phyloP scores from a whole-genome alignment of 1,140 invertebrate species.

The Hycleus cichorii region DNA sequence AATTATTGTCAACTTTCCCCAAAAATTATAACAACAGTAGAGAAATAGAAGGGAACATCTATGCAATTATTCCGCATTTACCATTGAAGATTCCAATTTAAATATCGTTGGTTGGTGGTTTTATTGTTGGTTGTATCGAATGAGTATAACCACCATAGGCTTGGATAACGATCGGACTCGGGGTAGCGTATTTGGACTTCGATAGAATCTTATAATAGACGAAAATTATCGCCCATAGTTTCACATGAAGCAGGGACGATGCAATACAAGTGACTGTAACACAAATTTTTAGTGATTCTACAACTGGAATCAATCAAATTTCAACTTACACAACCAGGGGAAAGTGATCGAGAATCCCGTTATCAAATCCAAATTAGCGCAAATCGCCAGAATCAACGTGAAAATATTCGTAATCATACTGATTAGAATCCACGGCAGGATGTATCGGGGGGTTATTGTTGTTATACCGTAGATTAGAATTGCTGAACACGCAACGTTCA shows the following conservation, averaged over 20 bases:
- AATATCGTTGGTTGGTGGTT: slow-evolving; percentile 9
- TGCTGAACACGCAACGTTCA: slow-evolving; percentile 4
- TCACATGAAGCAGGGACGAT: slow-evolving; percentile 7
- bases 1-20: not conserved
- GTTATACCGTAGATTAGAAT: slow-evolving; percentile 14
- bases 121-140: slow-evolving; percentile 6
- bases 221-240: slow-evolving; percentile 14
- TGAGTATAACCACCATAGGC: slow-evolving; percentile 19
- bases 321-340: slow-evolving; percentile 2
- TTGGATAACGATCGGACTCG: slow-evolving; percentile 10
- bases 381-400: slow-evolving; percentile 2
- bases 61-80: too few relatives aligned
- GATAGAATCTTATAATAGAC: slow-evolving; percentile 10
- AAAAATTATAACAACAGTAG: not conserved
- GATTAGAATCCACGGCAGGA: slow-evolving; percentile 16
- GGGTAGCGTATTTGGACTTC: not conserved
- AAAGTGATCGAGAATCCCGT: slow-evolving; percentile 10
- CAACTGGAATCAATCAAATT: too few relatives aligned
- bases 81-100: not conserved
- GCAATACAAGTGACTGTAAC: slow-evolving; percentile 11
- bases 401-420: slow-evolving; percentile 13
- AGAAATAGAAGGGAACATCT: not conserved
- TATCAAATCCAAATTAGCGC: slow-evolving; percentile 8
- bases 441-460: slow-evolving; percentile 10
- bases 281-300: not conserved